Evolutionary conservation across 2,113 vertebrate genomes (phyloP).

Genomic region (Nesospiza acunhae): DNA sequence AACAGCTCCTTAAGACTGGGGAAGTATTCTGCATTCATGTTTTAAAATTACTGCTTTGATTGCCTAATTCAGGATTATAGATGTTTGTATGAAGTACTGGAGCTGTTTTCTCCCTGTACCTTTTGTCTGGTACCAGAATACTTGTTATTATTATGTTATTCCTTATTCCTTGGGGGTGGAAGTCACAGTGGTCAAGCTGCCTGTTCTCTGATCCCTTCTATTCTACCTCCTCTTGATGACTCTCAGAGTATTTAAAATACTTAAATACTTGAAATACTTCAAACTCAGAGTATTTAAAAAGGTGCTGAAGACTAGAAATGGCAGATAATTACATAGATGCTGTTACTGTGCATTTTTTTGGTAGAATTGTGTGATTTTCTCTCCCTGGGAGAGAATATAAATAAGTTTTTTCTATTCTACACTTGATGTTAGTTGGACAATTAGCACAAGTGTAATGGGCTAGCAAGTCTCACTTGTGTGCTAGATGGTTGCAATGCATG

Average conservation of each 20-base stretch:
- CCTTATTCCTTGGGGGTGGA: background rate
- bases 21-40: background rate
- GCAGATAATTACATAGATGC: rapidly evolving
- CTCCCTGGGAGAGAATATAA: background rate
- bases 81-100: background rate
- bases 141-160: background rate
- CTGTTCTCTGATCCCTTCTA: background rate
- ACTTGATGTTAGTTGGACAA: background rate
- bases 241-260: background rate
- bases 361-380: background rate
- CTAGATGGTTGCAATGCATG: background rate
- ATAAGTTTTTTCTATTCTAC: background rate
- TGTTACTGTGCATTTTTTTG: background rate
- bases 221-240: background rate
- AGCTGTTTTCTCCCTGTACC: background rate
- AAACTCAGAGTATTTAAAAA: background rate
- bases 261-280: no score
- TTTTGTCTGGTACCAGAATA: background rate
- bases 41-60: background rate
- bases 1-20: background rate
- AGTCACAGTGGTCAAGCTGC: background rate
- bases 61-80: background rate
- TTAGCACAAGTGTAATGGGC: background rate
- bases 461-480: background rate
- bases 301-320: background rate